These are phyloP conservation scores for Ptychobarbus kaznakovi DNA, from an alignment of 2,797 vertebrate species.

Conservation along the genomic window DNA sequence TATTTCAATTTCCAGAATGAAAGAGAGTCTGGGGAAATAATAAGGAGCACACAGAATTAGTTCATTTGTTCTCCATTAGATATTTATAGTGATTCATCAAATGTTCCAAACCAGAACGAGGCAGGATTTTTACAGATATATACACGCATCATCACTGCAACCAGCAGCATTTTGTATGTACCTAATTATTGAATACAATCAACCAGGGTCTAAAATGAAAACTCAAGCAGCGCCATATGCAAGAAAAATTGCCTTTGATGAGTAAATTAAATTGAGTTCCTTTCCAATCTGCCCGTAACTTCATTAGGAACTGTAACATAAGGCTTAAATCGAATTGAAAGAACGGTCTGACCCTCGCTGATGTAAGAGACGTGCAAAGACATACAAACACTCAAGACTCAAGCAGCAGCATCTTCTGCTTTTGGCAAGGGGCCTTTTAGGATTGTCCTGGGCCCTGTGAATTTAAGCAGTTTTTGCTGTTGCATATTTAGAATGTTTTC, in stretches of 20 bases:
- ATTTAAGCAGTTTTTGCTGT: background rate
- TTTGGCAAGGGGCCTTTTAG: background rate
- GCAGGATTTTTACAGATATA: background rate
- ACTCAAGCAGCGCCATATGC: background rate
- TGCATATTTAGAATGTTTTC: background rate
- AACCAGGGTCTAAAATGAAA: background rate
- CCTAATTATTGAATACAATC: background rate
- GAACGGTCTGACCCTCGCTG: background rate
- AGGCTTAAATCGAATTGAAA: background rate
- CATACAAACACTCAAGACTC: background rate
- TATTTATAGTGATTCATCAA: constrained; percentile 13
- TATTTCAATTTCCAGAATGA: constrained; percentile 36
- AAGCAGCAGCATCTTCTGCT: background rate
- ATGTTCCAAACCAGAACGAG: background rate
- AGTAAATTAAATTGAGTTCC: constrained; percentile 5
- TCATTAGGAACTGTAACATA: constrained; percentile 6
- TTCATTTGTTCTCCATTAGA: constrained; percentile 33
- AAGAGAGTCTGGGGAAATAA: constrained; percentile 36
- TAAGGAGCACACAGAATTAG: constrained; percentile 34
- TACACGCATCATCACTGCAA: background rate
- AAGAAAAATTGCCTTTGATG: background rate
- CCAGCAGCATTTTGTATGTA: background rate
- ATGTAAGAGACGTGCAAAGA: constrained; percentile 12
- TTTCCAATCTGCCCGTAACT: background rate
- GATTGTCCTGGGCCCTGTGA: background rate